These are phyloP conservation scores for Anarsia innoxiella DNA, from an alignment of 2,888 invertebrate species.

Conservation along the genomic window DNA sequence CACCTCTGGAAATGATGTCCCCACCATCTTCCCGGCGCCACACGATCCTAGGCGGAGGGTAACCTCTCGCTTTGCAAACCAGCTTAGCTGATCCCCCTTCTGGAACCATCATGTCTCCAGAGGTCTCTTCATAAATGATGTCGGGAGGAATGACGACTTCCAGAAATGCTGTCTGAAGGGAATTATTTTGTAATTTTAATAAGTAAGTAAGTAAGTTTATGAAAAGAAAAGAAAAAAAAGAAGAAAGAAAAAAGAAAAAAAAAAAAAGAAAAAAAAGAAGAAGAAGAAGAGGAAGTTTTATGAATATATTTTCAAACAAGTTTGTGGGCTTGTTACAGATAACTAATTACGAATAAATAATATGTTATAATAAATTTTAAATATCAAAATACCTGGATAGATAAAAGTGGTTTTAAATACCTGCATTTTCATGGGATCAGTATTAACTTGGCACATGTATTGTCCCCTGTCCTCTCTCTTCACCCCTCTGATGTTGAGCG, in stretches of 20 bases:
- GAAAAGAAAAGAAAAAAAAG: too few relatives aligned
- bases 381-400: too few relatives aligned
- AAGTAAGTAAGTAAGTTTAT: not conserved
- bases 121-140: constrained; percentile 91
- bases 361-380: too few relatives aligned
- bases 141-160: constrained; percentile 95
- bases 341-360: too few relatives aligned
- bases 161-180: constrained; percentile 85
- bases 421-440: constrained; percentile 96
- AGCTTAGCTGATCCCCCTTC: constrained; percentile 92
- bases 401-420: too few relatives aligned
- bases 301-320: not conserved
- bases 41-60: constrained; percentile 87
- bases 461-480: constrained; percentile 90
- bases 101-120: constrained; percentile 96
- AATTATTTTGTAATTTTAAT: too few relatives aligned
- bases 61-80: constrained; percentile 89
- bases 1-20: constrained; percentile 85
- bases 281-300: too few relatives aligned
- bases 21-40: constrained; percentile 92
- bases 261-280: too few relatives aligned
- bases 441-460: constrained; percentile 97
- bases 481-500: constrained; percentile 89
- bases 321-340: too few relatives aligned
- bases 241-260: too few relatives aligned